These are phyloP conservation scores for Lordiphosa andalusiaca DNA, from an alignment of 2,888 invertebrate species.

Conservation along the genomic window DNA sequence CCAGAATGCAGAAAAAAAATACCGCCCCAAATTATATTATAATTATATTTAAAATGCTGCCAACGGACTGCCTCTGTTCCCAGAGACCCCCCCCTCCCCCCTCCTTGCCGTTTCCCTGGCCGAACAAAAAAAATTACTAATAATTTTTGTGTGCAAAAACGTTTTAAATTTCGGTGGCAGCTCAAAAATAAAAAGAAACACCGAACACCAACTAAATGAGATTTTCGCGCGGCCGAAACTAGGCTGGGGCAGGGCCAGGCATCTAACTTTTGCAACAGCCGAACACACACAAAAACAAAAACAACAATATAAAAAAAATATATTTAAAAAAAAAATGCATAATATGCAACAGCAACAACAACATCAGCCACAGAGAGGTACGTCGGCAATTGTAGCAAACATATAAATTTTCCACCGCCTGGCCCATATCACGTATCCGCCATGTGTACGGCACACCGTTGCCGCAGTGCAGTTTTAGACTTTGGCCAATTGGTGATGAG, in stretches of 20 bases:
- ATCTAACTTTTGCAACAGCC: conserved; percentile 34
- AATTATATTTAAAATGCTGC: conserved; percentile 73
- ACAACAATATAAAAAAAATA: conserved; percentile 14
- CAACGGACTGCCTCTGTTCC: conserved; percentile 30
- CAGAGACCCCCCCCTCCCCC: neutral
- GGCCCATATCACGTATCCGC: conserved; percentile 56
- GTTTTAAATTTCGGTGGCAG: conserved; percentile 14
- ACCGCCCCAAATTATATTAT: conserved; percentile 72
- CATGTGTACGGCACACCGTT: conserved; percentile 22
- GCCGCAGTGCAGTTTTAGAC: conserved; percentile 50
- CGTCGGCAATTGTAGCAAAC: conserved; percentile 20
- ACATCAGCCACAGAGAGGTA: conserved; percentile 18
- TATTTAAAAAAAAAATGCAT: conserved; percentile 19
- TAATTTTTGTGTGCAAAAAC: conserved; percentile 29
- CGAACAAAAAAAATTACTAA: conserved; percentile 35
- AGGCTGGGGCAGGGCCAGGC: conserved; percentile 5
- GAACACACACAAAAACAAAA: conserved; percentile 16
- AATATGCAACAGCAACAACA: conserved; percentile 17
- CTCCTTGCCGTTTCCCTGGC: neutral
- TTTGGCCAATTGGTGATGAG: neutral
- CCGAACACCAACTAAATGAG: conserved; percentile 50
- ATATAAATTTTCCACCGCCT: conserved; percentile 36
- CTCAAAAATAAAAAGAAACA: neutral
- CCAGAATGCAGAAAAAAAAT: conserved; percentile 50
- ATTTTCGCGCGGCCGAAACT: conserved; percentile 21